These are phyloP conservation scores for Eidolon helvum DNA, from an alignment of 2,113 vertebrate species.

Conservation along the genomic window DNA sequence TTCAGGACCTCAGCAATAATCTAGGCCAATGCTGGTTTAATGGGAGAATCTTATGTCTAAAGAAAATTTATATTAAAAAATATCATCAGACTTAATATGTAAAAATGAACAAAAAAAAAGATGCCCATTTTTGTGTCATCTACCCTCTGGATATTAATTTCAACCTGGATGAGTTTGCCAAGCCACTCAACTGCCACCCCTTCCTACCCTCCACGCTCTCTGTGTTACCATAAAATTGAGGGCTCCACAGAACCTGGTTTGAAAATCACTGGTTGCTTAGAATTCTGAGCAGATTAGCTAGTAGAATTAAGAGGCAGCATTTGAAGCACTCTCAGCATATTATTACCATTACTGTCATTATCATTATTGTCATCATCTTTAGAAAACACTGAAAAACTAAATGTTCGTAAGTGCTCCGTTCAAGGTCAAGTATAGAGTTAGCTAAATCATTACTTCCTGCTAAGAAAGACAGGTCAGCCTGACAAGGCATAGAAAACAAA, in stretches of 20 bases:
- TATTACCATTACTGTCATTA: not conserved
- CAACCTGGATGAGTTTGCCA: not conserved
- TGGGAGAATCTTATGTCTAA: not conserved
- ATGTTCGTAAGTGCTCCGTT: not conserved
- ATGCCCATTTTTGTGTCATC: not conserved
- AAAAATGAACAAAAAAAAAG: not conserved
- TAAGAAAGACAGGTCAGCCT: not conserved
- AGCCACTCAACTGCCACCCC: not conserved
- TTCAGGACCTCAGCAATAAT: not conserved
- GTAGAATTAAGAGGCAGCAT: not conserved
- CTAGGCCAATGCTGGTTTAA: not conserved
- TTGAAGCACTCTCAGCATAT: not conserved
- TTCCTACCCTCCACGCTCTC: not conserved
- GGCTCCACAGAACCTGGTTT: not conserved
- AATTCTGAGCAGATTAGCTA: slow-evolving; percentile 3
- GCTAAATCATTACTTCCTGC: not conserved
- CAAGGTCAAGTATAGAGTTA: not conserved
- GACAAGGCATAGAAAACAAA: not conserved
- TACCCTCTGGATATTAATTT: not conserved
- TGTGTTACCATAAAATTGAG: not conserved
- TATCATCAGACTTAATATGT: not conserved
- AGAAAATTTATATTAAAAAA: not conserved
- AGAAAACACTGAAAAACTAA: slow-evolving; percentile 25
- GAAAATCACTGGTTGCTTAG: slow-evolving; percentile 12
- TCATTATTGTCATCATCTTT: not conserved